phyloP scores from a whole-genome alignment of 2,888 invertebrate species.

The Apeira syringaria region DNA sequence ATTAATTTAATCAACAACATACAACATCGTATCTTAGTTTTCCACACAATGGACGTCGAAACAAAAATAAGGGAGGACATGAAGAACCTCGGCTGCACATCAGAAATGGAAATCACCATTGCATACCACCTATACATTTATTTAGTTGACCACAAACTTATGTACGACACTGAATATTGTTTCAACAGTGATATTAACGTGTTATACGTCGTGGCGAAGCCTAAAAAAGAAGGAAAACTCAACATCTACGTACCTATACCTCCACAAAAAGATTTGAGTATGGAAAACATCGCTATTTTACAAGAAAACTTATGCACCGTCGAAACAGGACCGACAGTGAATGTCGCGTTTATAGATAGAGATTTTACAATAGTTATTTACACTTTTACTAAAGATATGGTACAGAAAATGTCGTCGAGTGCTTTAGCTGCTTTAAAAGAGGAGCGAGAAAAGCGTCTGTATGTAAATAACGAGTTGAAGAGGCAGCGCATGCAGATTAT shows the following conservation, averaged over 20 bases:
- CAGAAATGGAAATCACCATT: slow-evolving; percentile 61
- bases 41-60: slow-evolving; percentile 63
- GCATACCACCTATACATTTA: slow-evolving; percentile 70
- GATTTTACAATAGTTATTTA: slow-evolving; percentile 74
- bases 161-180: slow-evolving; percentile 77
- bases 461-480: slow-evolving; percentile 66
- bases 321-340: slow-evolving; percentile 67
- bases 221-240: slow-evolving; percentile 60
- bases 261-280: slow-evolving; percentile 54
- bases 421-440: slow-evolving; percentile 43
- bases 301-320: slow-evolving; percentile 75
- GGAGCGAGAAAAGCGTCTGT: slow-evolving; percentile 59
- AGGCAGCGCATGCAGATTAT: slow-evolving; percentile 59
- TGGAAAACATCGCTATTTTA: slow-evolving; percentile 60
- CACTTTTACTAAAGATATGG: slow-evolving; percentile 66
- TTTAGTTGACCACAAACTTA: slow-evolving; percentile 71
- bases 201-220: slow-evolving; percentile 68
- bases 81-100: slow-evolving; percentile 69
- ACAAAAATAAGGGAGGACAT: slow-evolving; percentile 70
- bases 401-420: slow-evolving; percentile 52
- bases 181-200: slow-evolving; percentile 71
- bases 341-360: slow-evolving; percentile 70
- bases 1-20: too few relatives aligned
- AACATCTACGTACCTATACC: slow-evolving; percentile 74
- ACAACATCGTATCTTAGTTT: too few relatives aligned